Percentiles rank a stretch among this genome's conserved stretches.
Conservation (phyloP, 2,797 vertebrate genomes). For the Cyprinodon diabolis region DNA sequence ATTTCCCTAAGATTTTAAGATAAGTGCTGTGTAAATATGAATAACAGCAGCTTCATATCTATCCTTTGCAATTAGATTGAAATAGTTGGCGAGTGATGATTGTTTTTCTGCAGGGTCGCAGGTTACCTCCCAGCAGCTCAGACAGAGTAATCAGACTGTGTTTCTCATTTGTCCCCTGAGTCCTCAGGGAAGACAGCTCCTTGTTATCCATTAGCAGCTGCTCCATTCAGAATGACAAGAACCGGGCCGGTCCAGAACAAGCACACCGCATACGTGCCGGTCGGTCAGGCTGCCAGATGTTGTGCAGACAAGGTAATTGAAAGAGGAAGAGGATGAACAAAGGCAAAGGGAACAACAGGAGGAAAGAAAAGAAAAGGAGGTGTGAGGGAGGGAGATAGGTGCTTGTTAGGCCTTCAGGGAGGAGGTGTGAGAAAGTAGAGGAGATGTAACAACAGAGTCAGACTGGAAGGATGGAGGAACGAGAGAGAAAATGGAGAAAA, state of each 20-base stretch:
- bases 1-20: too few species aligned
- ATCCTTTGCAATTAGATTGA: too few species aligned
- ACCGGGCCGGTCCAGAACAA: slow-evolving; percentile 31
- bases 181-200: slow-evolving; percentile 42
- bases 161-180: slow-evolving; percentile 56
- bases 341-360: slow-evolving; percentile 26
- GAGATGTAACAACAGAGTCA: slow-evolving; percentile 22
- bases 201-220: slow-evolving; percentile 62
- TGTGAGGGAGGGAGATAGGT: slow-evolving; percentile 18
- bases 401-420: slow-evolving; percentile 19
- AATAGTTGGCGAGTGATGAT: background rate
- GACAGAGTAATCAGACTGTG: slow-evolving; percentile 43
- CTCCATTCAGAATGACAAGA: slow-evolving; percentile 53
- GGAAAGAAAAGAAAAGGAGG: slow-evolving; percentile 9
- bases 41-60: too few species aligned
- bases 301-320: slow-evolving; percentile 54
- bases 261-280: background rate
- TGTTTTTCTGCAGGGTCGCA: slow-evolving; percentile 17
- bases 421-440: slow-evolving; percentile 11
- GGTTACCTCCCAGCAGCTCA: slow-evolving; percentile 35
- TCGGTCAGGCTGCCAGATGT: slow-evolving; percentile 51
- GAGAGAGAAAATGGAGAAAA: slow-evolving; percentile 1
- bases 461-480: slow-evolving; percentile 1
- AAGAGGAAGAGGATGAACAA: slow-evolving; percentile 29
- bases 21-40: too few species aligned